Evolutionary conservation across 2,113 vertebrate genomes (phyloP).

Genomic region (Terrapene triunguis): DNA sequence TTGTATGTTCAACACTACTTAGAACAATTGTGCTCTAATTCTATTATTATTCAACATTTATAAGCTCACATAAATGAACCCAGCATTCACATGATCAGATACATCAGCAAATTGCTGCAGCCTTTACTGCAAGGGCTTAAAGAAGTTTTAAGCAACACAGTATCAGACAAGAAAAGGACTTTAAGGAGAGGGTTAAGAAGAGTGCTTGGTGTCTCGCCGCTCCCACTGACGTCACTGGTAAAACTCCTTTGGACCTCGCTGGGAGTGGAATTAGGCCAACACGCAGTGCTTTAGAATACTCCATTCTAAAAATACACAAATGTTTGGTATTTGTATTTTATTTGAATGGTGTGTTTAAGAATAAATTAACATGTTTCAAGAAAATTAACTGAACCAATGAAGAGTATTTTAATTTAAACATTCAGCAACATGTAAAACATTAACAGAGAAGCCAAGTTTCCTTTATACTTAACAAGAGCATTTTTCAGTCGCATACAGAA

Average conservation of each 20-base stretch:
- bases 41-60: conserved; percentile 28
- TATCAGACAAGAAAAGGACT: conserved; percentile 30
- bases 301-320: background rate
- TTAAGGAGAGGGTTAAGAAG: conserved; percentile 22
- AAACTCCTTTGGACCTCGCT: background rate
- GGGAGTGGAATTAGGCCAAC: background rate
- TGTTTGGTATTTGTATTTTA: background rate
- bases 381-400: background rate
- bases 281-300: background rate
- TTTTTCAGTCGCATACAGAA: conserved; percentile 46
- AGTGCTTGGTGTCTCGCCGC: background rate
- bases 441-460: background rate
- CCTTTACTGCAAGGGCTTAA: conserved; percentile 53
- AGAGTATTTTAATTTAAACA: background rate
- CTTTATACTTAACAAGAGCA: conserved; percentile 25
- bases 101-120: conserved; percentile 53
- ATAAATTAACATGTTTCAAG: background rate
- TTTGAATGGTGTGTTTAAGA: rapidly evolving
- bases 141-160: conserved; percentile 50
- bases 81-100: conserved; percentile 53
- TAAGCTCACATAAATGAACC: conserved; percentile 59
- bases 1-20: conserved; percentile 31
- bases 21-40: conserved; percentile 51
- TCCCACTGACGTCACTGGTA: background rate
- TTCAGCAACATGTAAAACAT: conserved; percentile 13